Base-by-base conservation (phyloP, 2,797 vertebrate species). In the Tokudaia muenninki region DNA sequence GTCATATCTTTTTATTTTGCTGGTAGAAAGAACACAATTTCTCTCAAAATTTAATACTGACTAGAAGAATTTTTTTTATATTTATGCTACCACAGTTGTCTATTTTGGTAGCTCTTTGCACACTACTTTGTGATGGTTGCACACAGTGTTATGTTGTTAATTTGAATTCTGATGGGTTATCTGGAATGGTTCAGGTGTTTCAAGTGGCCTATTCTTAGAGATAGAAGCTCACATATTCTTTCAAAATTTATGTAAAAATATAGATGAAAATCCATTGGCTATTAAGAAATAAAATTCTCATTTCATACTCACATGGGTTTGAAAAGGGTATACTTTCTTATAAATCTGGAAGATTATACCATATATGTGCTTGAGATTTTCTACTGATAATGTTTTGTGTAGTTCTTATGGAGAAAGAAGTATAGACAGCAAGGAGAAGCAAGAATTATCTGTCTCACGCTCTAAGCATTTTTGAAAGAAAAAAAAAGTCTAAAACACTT, bases 11-110 rank as follows among this genome's bases (percentile, higher is more conserved):
- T 93, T 95, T 84, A 77, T 79, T 94, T 95, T 96, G 44, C 87
- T 3, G 13, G 55, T 86, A 90, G 82, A 91, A 96, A 91, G 86
- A 29, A 70, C 47, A 72, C 55, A 61, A 92, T 91, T 96, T 83
- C 74, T 97, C 55, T 59, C 87, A 82, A 92, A 96, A 96, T 87
- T 93, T 93, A 92, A 41, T 93, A 94, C 93, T 91, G 92, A 92
- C 52, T 86, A 72, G 78, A 95, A 92, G 93, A 75, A 47, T 83
- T 7, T 94, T 90, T 96, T 96, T 94, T 90, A 57, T 55, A 44
- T 96, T 92, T 94, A 34, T 94, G 34, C 52, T 78, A 87, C 67
- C 31, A 79, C 77, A 94, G 90, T 94, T 92, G n/a, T 95, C 16
- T 94, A 81, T 82, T 55, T 96, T 97, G 90, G 75, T 86, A 97